Percentiles rank a stretch among this genome's conserved stretches.
phyloP scores from a whole-genome alignment of 2,888 invertebrate species.

The Acanthopleura granulata region DNA sequence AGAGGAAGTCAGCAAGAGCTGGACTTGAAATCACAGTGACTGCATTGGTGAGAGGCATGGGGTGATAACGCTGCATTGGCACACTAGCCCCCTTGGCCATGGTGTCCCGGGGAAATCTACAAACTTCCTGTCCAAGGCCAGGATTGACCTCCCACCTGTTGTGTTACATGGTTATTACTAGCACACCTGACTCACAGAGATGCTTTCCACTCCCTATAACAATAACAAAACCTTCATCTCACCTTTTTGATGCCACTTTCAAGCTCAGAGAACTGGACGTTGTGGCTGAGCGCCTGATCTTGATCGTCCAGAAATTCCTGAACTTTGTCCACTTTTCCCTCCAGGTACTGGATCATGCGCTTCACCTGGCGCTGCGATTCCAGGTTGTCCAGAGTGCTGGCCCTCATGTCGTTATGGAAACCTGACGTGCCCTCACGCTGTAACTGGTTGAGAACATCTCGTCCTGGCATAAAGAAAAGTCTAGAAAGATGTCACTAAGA shows the following conservation, averaged over 20 bases:
- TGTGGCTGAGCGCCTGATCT: conserved; percentile 44
- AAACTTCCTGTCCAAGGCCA: too few relatives aligned
- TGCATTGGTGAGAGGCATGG: too few relatives aligned
- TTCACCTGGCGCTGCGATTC: conserved; percentile 62
- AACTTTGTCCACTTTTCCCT: conserved; percentile 58
- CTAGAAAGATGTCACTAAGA: too few relatives aligned
- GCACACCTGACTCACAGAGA: conserved; percentile 68
- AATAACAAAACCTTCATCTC: conserved; percentile 17
- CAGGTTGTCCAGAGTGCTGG: conserved; percentile 58
- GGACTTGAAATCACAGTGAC: too few relatives aligned
- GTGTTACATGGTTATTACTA: too few relatives aligned
- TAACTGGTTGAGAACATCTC: conserved; percentile 54
- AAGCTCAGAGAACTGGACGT: conserved; percentile 51
- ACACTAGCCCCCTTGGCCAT: too few relatives aligned
- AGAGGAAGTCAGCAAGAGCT: too few relatives aligned
- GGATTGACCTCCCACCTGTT: too few relatives aligned
- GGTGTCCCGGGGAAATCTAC: too few relatives aligned
- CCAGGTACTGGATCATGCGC: conserved; percentile 57
- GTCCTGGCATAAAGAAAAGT: conserved; percentile 38
- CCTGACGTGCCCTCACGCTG: conserved; percentile 44
- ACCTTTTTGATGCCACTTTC: conserved; percentile 55
- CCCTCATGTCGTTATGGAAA: conserved; percentile 38
- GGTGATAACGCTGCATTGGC: too few relatives aligned
- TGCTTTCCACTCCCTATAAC: conserved; percentile 50
- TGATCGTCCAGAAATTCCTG: conserved; percentile 50